These are phyloP conservation scores for Labeo catla DNA, from an alignment of 2,113 vertebrate genomes.

Conservation along the genomic window DNA sequence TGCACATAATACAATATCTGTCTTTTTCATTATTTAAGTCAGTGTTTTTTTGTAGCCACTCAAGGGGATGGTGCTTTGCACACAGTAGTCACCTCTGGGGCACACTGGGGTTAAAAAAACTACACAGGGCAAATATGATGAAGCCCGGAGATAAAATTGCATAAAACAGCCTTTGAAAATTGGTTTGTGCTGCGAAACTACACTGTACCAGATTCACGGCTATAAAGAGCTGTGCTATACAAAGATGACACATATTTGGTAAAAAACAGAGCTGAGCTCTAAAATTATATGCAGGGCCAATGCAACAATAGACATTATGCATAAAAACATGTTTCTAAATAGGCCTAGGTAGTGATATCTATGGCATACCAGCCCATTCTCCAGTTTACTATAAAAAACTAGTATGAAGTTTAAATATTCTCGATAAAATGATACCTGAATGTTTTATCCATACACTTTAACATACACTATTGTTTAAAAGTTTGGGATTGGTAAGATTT, in stretches of 20 bases:
- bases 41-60: neutral
- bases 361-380: neutral
- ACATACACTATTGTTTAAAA: neutral
- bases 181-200: neutral
- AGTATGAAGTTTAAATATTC: neutral
- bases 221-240: neutral
- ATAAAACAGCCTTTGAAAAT: conserved; percentile 1
- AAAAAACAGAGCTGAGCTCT: neutral
- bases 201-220: neutral
- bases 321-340: neutral
- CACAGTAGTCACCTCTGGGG: conserved; percentile 49
- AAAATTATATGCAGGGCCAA: neutral
- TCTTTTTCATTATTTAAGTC: neutral
- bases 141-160: conserved; percentile 3
- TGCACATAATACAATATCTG: neutral
- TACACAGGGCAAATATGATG: conserved; percentile 20
- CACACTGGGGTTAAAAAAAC: conserved; percentile 22
- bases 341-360: neutral
- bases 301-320: neutral
- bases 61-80: conserved; percentile 34
- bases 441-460: neutral
- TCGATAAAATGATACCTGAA: neutral
- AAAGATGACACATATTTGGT: conserved; percentile 9
- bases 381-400: neutral
- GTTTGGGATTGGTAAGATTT: neutral